Base-by-base conservation (phyloP, 1,140 invertebrate genomes). In the Leptinotarsa undecemlineata region DNA sequence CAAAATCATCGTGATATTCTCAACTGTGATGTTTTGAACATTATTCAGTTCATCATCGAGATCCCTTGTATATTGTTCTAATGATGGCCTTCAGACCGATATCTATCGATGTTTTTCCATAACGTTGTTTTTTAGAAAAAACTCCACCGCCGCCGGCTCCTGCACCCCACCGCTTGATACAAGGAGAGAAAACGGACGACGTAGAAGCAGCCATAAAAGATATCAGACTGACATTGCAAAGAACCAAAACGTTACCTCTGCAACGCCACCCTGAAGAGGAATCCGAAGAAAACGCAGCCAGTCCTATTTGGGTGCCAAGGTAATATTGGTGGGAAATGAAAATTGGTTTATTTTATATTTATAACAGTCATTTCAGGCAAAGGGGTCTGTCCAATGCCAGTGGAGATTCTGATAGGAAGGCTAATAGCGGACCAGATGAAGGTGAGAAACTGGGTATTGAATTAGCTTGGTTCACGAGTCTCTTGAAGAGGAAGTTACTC, bases 201-300 rank as follows among this genome's bases (percentile, higher is more conserved):
- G 89, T 93, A 11, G 92, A 94, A 82, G 92, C 93, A 75, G 93
- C 93, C 20, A 93, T 95, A 79, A 92, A 94, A 82, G 93, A 94
- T 81, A 94, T 94, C 78, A 89, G 92, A 76, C 89, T 93, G 78
- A 92, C 93, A 4, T 86, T 95, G 71, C 92, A 94, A 82, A 88
- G 92, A 73, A 94, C 93, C 61, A 93, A 93, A 85, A 89, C 89
- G 17, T 80, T 91, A 66, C 90, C 90, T 17, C 85, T 90, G 3
- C 88, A 89, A 79, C 89, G 82, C 66, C 82, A 83, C 79, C 80
- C 81, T 51, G 81, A 82, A 62, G 82, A 84, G 72, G 83, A 83
- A 74, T 74, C 82, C 48, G 82, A 84, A 77, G 79, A 80, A 66
- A 81, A 78, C 74, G 79, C 78, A 15, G 83, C 87, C 77, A 89